These are phyloP conservation scores for Oreamnos americanus DNA, from an alignment of 2,113 vertebrate genomes.

Conservation along the genomic window DNA sequence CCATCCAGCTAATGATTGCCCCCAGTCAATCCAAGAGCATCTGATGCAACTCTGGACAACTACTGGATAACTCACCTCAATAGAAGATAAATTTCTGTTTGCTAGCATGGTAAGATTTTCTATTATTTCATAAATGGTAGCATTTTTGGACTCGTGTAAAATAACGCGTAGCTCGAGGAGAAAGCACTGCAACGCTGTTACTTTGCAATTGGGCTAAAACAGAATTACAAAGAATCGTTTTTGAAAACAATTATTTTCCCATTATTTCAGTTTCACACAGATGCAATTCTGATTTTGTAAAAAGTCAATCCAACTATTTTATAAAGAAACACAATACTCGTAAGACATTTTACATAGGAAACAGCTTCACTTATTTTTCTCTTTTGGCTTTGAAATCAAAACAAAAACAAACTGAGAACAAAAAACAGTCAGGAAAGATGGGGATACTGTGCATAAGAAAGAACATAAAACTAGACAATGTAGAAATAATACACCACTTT, in stretches of 20 bases:
- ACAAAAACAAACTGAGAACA: background rate
- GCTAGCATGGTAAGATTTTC: conserved; percentile 49
- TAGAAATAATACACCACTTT: background rate
- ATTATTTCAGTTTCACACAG: background rate
- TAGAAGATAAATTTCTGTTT: conserved; percentile 50
- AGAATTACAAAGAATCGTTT: background rate
- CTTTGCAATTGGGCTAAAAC: conserved; percentile 78
- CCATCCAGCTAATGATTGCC: background rate
- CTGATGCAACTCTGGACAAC: accelerated
- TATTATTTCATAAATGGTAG: background rate
- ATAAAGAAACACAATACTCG: background rate
- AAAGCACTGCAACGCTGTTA: conserved; percentile 80
- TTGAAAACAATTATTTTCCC: background rate
- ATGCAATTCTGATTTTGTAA: background rate
- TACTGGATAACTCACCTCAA: conserved; percentile 45
- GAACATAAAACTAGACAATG: background rate
- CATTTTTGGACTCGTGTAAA: conserved; percentile 62
- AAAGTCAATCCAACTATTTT: background rate
- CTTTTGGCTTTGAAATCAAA: conserved; percentile 6
- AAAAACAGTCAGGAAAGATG: background rate
- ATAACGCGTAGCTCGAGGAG: conserved; percentile 78
- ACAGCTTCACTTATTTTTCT: background rate
- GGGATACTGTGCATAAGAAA: background rate
- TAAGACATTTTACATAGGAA: background rate
- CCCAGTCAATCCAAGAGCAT: background rate